Percentiles rank a stretch among this genome's conserved stretches.
Evolutionary conservation across 2,797 vertebrate species (phyloP).

Genomic region (Galaxias olidus): DNA sequence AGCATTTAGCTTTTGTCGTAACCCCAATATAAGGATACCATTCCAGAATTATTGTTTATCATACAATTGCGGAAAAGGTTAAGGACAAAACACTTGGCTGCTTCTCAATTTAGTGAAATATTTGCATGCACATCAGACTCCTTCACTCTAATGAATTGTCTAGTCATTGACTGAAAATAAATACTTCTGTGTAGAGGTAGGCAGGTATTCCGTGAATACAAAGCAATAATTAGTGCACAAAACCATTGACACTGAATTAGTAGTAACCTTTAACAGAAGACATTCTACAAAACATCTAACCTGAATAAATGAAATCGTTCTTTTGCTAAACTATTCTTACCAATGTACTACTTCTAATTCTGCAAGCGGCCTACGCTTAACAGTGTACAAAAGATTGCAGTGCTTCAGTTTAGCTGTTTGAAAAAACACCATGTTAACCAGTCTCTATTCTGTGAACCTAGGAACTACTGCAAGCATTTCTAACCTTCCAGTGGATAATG

Average conservation of each 20-base stretch:
- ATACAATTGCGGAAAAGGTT: conserved; percentile 75
- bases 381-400: neutral
- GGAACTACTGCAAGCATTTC: conserved; percentile 49
- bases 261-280: conserved; percentile 40
- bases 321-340: too few relatives aligned
- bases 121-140: conserved; percentile 61
- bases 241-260: conserved; percentile 63
- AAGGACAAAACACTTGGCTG: conserved; percentile 75
- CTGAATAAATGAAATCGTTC: too few relatives aligned
- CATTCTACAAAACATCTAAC: neutral
- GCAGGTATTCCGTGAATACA: conserved; percentile 65
- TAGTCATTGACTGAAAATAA: conserved; percentile 66
- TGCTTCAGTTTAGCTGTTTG: neutral
- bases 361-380: neutral
- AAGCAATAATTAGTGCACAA: conserved; percentile 67
- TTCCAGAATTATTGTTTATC: conserved; percentile 59
- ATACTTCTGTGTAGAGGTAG: conserved; percentile 62
- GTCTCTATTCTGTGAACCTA: conserved; percentile 18
- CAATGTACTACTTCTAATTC: too few relatives aligned
- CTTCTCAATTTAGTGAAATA: conserved; percentile 72
- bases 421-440: neutral
- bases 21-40: conserved; percentile 63
- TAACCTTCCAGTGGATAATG: conserved; percentile 62
- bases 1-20: conserved; percentile 39
- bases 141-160: conserved; percentile 75